Evolutionary conservation across 2,113 vertebrate genomes (phyloP).

Genomic region (Neolamprologus cancellatus): DNA sequence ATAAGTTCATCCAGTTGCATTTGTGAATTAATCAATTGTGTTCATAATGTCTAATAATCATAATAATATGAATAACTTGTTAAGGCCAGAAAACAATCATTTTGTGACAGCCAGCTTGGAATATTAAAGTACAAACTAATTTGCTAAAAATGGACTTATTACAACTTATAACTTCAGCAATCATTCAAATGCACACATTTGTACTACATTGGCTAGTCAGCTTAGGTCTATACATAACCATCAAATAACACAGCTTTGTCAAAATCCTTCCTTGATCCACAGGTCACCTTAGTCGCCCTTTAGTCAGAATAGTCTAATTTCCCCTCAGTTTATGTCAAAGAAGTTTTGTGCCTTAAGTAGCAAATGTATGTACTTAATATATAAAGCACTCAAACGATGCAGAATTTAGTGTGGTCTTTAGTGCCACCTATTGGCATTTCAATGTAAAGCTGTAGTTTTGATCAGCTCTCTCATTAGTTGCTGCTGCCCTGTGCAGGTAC

Average conservation of each 20-base stretch:
- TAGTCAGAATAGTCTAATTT: neutral
- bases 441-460: neutral
- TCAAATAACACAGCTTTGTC: neutral
- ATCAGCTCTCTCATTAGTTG: neutral
- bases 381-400: neutral
- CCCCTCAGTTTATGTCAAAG: neutral
- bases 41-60: neutral
- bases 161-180: neutral
- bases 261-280: neutral
- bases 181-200: neutral
- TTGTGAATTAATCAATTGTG: neutral
- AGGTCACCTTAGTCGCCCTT: neutral
- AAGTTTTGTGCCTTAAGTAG: neutral
- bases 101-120: neutral
- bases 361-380: neutral
- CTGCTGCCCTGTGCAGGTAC: neutral
- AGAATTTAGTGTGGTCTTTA: neutral
- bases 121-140: neutral
- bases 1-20: neutral
- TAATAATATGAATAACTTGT: neutral
- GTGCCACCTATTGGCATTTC: slow-evolving; percentile 12
- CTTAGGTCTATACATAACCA: neutral
- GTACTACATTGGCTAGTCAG: neutral
- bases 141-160: neutral
- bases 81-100: neutral